phyloP scores from a whole-genome alignment of 2,113 vertebrate species.

The Psilopogon haemacephalus region DNA sequence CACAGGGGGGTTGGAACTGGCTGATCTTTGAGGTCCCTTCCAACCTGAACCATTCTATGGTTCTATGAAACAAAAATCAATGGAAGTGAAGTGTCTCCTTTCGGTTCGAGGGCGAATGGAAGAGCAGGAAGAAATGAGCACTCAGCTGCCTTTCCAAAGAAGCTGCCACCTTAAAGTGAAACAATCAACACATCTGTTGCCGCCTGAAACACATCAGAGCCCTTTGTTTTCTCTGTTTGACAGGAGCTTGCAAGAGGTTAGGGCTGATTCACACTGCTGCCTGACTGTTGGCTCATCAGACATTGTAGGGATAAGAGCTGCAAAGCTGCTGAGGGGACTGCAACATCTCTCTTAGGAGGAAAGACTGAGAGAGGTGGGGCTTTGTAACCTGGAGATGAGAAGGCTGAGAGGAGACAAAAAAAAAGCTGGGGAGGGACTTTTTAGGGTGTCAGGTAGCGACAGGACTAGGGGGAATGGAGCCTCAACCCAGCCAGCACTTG shows the following conservation, averaged over 20 bases:
- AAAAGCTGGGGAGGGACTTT: too few relatives aligned
- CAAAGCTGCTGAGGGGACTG: too few relatives aligned
- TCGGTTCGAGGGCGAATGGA: background rate
- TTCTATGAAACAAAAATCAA: background rate
- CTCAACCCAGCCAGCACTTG: too few relatives aligned
- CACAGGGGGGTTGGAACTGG: too few relatives aligned
- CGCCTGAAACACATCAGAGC: background rate
- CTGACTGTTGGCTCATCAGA: background rate
- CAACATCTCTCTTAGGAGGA: too few relatives aligned
- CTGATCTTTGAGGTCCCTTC: too few relatives aligned
- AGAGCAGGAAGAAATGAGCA: background rate
- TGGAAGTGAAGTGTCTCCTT: background rate
- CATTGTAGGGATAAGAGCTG: background rate
- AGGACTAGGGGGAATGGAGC: too few relatives aligned
- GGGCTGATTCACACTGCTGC: accelerated
- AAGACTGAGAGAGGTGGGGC: too few relatives aligned
- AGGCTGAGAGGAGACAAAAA: too few relatives aligned
- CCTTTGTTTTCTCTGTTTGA: background rate
- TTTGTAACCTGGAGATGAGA: too few relatives aligned
- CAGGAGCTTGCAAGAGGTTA: background rate
- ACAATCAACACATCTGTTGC: background rate
- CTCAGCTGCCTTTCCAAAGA: background rate
- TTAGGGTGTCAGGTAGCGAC: too few relatives aligned
- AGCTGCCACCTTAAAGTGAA: background rate
- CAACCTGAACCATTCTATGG: too few relatives aligned